phyloP scores from a whole-genome alignment of 1,140 invertebrate species.

The Elymnias hypermnestra region DNA sequence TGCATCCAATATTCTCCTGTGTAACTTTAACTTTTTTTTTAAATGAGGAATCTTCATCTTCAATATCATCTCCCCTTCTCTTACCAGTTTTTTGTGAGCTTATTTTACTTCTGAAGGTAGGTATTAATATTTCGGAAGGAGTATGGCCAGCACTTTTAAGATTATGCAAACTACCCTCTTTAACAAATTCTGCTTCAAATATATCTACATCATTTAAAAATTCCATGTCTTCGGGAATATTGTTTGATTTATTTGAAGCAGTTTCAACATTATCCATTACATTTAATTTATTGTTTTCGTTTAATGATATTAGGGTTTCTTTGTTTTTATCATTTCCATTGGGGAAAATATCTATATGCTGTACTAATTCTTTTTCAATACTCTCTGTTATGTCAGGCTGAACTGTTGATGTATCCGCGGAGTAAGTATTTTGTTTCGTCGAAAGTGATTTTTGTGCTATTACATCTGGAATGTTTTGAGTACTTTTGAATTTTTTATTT shows the following conservation, averaged over 20 bases:
- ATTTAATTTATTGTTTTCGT: too few relatives aligned
- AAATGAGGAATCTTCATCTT: conserved; percentile 24
- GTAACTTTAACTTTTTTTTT: conserved; percentile 42
- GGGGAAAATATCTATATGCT: conserved; percentile 39
- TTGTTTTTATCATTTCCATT: too few relatives aligned
- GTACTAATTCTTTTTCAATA: conserved; percentile 53
- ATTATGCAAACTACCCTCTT: conserved; percentile 36
- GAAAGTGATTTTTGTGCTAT: conserved; percentile 32
- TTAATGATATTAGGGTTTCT: too few relatives aligned
- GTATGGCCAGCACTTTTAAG: conserved; percentile 33
- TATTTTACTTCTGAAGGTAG: conserved; percentile 29
- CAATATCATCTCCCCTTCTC: conserved; percentile 40
- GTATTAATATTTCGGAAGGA: conserved; percentile 47
- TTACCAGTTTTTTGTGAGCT: conserved; percentile 23
- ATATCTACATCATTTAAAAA: conserved; percentile 47
- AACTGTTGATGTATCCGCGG: conserved; percentile 50
- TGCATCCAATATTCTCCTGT: conserved; percentile 8
- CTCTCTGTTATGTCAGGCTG: conserved; percentile 55
- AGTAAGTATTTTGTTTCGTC: conserved; percentile 53
- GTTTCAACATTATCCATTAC: too few relatives aligned
- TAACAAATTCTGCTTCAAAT: conserved; percentile 46
- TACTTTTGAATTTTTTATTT: too few relatives aligned
- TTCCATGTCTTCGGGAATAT: conserved; percentile 26
- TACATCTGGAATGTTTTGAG: conserved; percentile 5
- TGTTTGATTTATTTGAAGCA: conserved; percentile 8